A percentile compares a stretch with the other conserved stretches of the same genome.
Conservation (phyloP, 2,888 invertebrate species). For the Drosophila monieri region DNA sequence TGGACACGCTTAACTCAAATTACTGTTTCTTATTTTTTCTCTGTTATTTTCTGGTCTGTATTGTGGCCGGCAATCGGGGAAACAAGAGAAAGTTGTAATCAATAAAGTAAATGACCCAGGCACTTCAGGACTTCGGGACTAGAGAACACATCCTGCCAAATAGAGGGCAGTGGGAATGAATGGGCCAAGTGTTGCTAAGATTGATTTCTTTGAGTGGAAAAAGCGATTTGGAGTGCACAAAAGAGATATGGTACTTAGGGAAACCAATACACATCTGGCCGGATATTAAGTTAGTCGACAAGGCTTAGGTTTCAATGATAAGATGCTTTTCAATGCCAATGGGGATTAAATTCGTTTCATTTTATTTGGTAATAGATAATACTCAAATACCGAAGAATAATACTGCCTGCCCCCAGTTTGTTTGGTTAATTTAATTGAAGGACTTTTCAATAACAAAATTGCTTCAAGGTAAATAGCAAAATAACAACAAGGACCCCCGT, state of each 20-base stretch:
- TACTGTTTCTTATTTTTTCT: conserved; percentile 13
- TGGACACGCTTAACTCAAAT: conserved; percentile 30
- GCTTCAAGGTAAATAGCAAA: neutral
- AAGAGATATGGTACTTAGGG: conserved; percentile 29
- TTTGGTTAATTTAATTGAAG: neutral
- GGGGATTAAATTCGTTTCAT: conserved; percentile 1
- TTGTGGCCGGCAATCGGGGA: conserved; percentile 24
- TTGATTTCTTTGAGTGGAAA: conserved; percentile 39
- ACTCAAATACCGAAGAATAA: neutral
- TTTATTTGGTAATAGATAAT: neutral
- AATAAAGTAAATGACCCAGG: conserved; percentile 72
- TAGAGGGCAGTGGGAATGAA: conserved; percentile 17
- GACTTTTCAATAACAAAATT: conserved; percentile 1
- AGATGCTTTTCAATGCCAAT: neutral
- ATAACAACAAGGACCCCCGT: conserved; percentile 33
- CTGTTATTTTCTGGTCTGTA: conserved; percentile 9
- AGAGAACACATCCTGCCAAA: conserved; percentile 25
- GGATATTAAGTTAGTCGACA: conserved; percentile 32
- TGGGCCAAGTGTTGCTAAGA: conserved; percentile 43
- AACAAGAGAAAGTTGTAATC: conserved; percentile 60
- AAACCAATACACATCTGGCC: conserved; percentile 2
- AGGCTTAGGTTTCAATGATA: conserved; percentile 3
- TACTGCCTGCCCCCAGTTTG: neutral
- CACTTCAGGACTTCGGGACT: conserved; percentile 49
- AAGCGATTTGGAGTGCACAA: conserved; percentile 22